Evolutionary conservation across 2,113 vertebrate genomes (phyloP).

Genomic region (Platanista minor): DNA sequence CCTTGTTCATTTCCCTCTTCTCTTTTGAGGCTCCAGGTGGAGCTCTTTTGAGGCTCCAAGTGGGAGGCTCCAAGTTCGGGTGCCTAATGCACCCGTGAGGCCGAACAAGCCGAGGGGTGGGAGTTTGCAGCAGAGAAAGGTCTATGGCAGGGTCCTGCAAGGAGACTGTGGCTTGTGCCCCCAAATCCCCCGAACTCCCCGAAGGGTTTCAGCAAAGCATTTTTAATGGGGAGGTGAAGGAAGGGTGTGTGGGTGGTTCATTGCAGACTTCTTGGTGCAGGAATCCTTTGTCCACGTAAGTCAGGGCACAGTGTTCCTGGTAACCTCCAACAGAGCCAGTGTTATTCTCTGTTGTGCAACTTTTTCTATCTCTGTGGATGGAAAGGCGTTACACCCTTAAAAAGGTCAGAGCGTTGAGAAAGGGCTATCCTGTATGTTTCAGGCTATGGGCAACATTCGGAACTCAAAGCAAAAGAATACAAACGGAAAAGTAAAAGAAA

Average conservation of each 20-base stretch:
- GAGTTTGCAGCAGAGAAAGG: neutral
- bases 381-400: neutral
- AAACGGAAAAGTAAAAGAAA: neutral
- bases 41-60: too few relatives aligned
- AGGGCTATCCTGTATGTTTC: rapidly evolving
- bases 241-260: neutral
- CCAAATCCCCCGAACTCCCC: neutral
- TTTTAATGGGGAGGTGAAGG: neutral
- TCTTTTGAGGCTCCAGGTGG: too few relatives aligned
- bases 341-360: neutral
- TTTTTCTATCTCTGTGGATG: neutral
- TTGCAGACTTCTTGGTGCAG: neutral
- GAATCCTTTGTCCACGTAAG: neutral
- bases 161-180: neutral
- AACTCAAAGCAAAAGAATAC: rapidly evolving
- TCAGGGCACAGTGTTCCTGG: rapidly evolving
- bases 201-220: neutral
- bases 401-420: neutral
- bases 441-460: neutral
- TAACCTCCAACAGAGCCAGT: neutral
- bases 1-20: neutral
- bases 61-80: neutral
- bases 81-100: neutral
- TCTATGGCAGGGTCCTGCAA: neutral
- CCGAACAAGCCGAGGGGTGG: rapidly evolving